Conservation (phyloP, 2,888 invertebrate species). For the Limnephilus auricula region DNA sequence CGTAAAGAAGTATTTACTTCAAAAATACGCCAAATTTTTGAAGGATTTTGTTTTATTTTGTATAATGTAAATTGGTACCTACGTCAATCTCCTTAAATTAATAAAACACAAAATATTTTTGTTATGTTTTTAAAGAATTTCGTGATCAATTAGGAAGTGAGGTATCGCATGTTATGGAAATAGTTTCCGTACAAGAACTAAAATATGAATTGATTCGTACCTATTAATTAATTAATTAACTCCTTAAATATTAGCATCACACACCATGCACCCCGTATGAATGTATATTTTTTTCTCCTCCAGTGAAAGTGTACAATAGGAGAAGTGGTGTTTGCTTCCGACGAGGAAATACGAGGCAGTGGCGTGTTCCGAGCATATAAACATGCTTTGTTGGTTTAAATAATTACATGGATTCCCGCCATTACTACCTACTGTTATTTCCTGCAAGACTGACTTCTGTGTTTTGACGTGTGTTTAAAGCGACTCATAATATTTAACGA, state of each 20-base stretch:
- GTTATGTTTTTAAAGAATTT: neutral
- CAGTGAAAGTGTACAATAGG: neutral
- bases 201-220: neutral
- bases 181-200: neutral
- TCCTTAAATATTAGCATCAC: neutral
- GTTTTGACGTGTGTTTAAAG: neutral
- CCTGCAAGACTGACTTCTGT: neutral
- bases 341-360: neutral
- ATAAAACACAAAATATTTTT: too few species aligned
- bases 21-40: too few species aligned
- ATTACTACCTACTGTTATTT: neutral
- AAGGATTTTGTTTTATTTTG: too few species aligned
- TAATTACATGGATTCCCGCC: neutral
- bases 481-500: neutral
- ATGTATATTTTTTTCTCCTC: neutral
- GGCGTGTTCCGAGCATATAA: neutral
- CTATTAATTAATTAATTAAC: neutral
- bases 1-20: too few species aligned
- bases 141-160: neutral
- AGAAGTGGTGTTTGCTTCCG: neutral
- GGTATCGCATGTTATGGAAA: neutral
- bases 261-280: neutral
- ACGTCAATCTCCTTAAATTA: too few species aligned
- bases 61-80: too few species aligned
- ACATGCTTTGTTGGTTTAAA: neutral